phyloP scores from a whole-genome alignment of 2,797 vertebrate genomes.

The Crenuchus spilurus region DNA sequence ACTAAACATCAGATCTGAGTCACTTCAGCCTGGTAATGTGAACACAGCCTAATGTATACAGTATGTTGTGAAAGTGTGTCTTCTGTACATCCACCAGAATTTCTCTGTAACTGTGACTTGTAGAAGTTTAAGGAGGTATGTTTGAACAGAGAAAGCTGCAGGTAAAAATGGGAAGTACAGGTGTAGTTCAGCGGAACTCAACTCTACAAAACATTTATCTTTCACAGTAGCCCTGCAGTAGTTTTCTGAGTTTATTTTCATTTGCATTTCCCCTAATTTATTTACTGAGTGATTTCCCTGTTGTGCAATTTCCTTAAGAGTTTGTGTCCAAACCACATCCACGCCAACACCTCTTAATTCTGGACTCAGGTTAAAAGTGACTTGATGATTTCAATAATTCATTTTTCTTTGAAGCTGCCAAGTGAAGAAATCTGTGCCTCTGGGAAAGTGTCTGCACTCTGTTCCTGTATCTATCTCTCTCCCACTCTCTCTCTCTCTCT shows the following conservation, averaged over 20 bases:
- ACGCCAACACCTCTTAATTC: conserved; percentile 58
- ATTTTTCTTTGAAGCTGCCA: conserved; percentile 73
- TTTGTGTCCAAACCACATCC: conserved; percentile 42
- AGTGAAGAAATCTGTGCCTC: conserved; percentile 50
- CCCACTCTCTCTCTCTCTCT: neutral
- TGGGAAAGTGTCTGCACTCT: conserved; percentile 10
- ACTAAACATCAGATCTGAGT: too few relatives aligned
- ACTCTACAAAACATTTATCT: too few relatives aligned
- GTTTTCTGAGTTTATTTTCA: neutral
- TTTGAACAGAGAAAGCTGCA: too few relatives aligned
- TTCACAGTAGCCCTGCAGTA: neutral
- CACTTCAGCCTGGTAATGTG: too few relatives aligned
- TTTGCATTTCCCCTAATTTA: neutral
- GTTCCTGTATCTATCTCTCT: too few relatives aligned
- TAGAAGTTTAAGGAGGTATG: too few relatives aligned
- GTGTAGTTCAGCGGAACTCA: too few relatives aligned
- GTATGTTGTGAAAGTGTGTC: too few relatives aligned
- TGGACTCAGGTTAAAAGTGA: conserved; percentile 66
- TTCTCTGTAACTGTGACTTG: too few relatives aligned
- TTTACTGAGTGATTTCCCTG: conserved; percentile 7
- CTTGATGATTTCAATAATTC: conserved; percentile 71
- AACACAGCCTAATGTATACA: too few relatives aligned
- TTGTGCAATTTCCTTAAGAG: conserved; percentile 49
- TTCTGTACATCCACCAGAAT: too few relatives aligned
- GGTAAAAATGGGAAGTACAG: too few relatives aligned